Conservation (phyloP, 1,140 invertebrate genomes). For the Tetramorium parvispinum region DNA sequence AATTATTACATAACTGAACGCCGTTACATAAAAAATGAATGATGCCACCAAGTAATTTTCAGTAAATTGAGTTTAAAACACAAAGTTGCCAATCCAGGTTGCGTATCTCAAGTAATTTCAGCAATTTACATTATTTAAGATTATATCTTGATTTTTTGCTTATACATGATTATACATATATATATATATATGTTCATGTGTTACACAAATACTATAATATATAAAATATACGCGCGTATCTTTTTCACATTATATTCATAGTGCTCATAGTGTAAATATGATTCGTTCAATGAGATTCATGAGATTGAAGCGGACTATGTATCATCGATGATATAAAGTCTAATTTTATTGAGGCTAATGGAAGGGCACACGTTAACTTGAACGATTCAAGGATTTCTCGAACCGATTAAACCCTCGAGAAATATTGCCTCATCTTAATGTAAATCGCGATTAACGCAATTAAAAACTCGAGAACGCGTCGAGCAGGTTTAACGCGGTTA, state of each 20-base stretch:
- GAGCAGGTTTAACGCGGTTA: constrained; percentile 63
- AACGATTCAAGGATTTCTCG: background rate
- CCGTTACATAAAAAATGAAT: background rate
- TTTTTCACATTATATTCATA: background rate
- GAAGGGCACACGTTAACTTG: background rate
- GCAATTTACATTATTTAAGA: background rate
- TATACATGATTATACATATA: background rate
- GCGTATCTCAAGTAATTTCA: constrained; percentile 16
- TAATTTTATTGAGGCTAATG: background rate
- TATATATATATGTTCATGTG: background rate
- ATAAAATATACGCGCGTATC: background rate
- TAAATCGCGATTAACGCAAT: constrained; percentile 64
- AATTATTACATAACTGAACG: background rate
- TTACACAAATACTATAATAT: background rate
- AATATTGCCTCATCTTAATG: constrained; percentile 58
- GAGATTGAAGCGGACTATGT: background rate
- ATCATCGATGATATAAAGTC: background rate
- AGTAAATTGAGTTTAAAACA: constrained; percentile 16
- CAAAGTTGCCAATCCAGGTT: background rate
- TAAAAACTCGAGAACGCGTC: constrained; percentile 60
- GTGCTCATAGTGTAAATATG: background rate
- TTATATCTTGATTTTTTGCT: background rate
- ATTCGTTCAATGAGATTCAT: background rate
- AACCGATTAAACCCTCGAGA: constrained; percentile 35
- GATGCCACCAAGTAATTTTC: constrained; percentile 1